phyloP scores from a whole-genome alignment of 2,888 invertebrate species.

The Nomada flava region DNA sequence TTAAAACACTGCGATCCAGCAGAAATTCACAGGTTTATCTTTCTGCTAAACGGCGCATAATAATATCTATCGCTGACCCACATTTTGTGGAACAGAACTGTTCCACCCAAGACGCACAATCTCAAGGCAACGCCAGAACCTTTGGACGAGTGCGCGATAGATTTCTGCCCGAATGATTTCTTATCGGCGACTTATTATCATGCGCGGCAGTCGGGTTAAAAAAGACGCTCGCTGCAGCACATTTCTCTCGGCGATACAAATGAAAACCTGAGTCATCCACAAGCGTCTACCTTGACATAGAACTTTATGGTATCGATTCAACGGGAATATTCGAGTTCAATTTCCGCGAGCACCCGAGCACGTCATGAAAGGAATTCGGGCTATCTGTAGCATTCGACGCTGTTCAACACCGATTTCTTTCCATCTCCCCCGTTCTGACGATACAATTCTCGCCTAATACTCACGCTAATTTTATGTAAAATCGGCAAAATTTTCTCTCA shows the following conservation, averaged over 20 bases:
- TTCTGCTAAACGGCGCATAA: no score
- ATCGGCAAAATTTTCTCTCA: no score
- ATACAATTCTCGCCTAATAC: slow-evolving; percentile 4
- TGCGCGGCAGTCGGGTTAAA: slow-evolving; percentile 17
- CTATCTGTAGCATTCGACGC: slow-evolving; percentile 14
- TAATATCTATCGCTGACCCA: no score
- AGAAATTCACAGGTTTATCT: no score
- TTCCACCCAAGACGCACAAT: not conserved
- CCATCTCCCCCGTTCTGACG: not conserved
- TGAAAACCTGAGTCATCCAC: slow-evolving; percentile 12
- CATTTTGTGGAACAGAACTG: not conserved
- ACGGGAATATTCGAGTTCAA: slow-evolving; percentile 49
- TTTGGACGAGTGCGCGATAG: slow-evolving; percentile 18
- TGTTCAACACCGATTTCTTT: not conserved
- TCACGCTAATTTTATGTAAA: not conserved
- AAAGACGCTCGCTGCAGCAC: not conserved
- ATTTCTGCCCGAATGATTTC: slow-evolving; percentile 4
- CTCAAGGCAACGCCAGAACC: not conserved
- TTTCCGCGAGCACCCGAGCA: slow-evolving; percentile 53
- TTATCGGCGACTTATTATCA: slow-evolving; percentile 9
- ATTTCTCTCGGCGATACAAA: slow-evolving; percentile 15
- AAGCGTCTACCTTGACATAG: slow-evolving; percentile 31
- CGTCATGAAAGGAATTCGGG: slow-evolving; percentile 36
- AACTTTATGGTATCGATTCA: slow-evolving; percentile 37
- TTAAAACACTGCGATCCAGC: no score